Conservation (phyloP, 30 jellyfish, hydroid and myxozoan genomes). For the Turritopsis dohrnii region DNA sequence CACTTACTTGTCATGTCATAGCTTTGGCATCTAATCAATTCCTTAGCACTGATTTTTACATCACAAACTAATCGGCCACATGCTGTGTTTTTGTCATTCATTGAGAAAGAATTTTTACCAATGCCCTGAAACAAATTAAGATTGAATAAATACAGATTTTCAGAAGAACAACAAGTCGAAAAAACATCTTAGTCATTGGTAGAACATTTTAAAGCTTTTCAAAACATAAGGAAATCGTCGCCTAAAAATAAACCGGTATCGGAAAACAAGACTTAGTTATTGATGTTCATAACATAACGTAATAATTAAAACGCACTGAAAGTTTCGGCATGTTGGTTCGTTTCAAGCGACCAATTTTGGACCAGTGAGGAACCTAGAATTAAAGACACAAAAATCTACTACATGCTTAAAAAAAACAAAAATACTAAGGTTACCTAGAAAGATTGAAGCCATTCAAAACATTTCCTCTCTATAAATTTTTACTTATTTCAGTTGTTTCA, state of each 20-base stretch:
- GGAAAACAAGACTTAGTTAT: no score
- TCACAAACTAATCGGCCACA: conserved; percentile 95
- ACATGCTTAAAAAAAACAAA: background rate
- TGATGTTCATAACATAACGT: no score
- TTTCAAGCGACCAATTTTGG: conserved; percentile 87
- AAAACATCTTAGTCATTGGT: background rate
- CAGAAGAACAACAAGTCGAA: background rate
- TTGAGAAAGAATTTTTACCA: conserved; percentile 15
- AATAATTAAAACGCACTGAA: conserved; percentile 23
- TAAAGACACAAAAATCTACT: background rate
- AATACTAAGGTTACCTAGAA: no score
- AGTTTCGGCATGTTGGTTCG: conserved; percentile 69
- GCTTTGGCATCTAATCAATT: conserved; percentile 85
- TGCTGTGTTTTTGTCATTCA: conserved; percentile 50
- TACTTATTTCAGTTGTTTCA: no score
- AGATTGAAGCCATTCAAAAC: no score
- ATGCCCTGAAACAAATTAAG: background rate
- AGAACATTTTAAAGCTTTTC: background rate
- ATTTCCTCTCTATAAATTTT: no score
- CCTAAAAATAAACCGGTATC: background rate
- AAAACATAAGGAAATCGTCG: background rate
- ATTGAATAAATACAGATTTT: background rate
- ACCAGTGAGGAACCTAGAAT: conserved; percentile 94
- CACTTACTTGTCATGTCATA: conserved; percentile 83
- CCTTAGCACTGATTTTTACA: conserved; percentile 83